phyloP scores from a whole-genome alignment of 1,140 invertebrate species.

The Aleiodes sp. region DNA sequence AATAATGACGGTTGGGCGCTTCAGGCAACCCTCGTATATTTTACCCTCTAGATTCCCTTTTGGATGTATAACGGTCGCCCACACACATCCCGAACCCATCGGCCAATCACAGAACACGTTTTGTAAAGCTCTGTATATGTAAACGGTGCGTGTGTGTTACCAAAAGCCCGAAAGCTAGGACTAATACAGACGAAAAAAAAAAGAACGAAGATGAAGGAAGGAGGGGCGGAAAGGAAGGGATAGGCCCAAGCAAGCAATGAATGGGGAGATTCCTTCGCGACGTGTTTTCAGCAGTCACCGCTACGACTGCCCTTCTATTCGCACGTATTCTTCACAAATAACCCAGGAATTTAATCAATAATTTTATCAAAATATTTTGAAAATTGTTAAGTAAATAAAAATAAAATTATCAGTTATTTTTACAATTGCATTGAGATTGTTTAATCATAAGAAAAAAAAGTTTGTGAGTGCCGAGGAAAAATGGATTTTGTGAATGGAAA shows the following conservation, averaged over 20 bases:
- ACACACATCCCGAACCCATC: not conserved
- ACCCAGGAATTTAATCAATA: no score
- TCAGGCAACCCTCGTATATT: not conserved
- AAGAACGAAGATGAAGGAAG: no score
- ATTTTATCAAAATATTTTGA: no score
- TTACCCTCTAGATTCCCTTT: not conserved
- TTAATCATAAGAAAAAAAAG: no score
- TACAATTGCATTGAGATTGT: no score
- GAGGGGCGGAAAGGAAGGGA: not conserved
- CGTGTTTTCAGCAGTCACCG: not conserved
- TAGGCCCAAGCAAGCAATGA: not conserved
- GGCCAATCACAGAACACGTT: conserved; percentile 12
- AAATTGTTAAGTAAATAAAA: no score
- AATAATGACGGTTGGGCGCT: no score
- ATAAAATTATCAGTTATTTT: no score
- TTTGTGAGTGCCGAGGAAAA: no score
- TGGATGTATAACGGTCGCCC: not conserved
- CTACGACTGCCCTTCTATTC: not conserved
- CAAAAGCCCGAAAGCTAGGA: conserved; percentile 15
- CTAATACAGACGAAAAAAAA: no score
- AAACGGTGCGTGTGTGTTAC: not conserved
- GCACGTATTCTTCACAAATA: no score
- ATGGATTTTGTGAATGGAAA: no score
- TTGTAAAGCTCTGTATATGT: not conserved
- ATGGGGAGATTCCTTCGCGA: not conserved